These are phyloP conservation scores for Xyrichtys novacula DNA, from an alignment of 2,797 vertebrate species.

Conservation along the genomic window DNA sequence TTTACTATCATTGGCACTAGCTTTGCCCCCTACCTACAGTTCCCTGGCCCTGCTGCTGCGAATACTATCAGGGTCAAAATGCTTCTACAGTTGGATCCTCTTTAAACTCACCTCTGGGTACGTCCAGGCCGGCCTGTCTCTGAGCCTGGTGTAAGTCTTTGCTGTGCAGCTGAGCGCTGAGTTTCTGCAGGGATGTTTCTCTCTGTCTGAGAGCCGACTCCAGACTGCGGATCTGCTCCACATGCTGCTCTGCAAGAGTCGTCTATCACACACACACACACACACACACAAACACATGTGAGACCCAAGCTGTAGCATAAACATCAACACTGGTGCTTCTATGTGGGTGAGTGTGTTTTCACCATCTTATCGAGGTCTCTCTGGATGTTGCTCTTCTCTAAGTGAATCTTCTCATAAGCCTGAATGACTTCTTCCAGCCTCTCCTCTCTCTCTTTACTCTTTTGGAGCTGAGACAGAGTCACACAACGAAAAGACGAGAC, in stretches of 20 bases:
- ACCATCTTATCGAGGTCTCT: constrained; percentile 92
- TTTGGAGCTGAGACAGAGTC: constrained; percentile 84
- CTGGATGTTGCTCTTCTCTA: constrained; percentile 91
- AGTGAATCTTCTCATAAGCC: constrained; percentile 91
- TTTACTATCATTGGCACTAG: too few relatives aligned
- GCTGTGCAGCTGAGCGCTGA: constrained; percentile 76
- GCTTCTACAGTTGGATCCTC: too few relatives aligned
- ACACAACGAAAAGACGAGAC: not conserved
- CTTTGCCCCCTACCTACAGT: too few relatives aligned
- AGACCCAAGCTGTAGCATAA: not conserved
- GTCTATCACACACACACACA: constrained; percentile 74
- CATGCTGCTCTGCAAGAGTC: constrained; percentile 89
- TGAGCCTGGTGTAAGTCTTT: constrained; percentile 84
- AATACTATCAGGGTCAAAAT: too few relatives aligned
- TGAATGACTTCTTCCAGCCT: constrained; percentile 92
- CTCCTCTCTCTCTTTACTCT: constrained; percentile 91
- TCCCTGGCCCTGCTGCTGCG: too few relatives aligned
- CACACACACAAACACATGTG: not conserved
- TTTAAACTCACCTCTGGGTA: constrained; percentile 66
- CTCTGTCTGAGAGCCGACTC: constrained; percentile 88
- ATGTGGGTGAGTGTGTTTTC: constrained; percentile 40
- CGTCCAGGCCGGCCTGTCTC: constrained; percentile 80
- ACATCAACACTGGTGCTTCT: constrained; percentile 22
- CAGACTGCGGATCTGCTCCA: constrained; percentile 87
- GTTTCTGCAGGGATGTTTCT: constrained; percentile 81